Base-by-base conservation (phyloP, 2,797 vertebrate genomes). In the Percopsis omiscomaycus region DNA sequence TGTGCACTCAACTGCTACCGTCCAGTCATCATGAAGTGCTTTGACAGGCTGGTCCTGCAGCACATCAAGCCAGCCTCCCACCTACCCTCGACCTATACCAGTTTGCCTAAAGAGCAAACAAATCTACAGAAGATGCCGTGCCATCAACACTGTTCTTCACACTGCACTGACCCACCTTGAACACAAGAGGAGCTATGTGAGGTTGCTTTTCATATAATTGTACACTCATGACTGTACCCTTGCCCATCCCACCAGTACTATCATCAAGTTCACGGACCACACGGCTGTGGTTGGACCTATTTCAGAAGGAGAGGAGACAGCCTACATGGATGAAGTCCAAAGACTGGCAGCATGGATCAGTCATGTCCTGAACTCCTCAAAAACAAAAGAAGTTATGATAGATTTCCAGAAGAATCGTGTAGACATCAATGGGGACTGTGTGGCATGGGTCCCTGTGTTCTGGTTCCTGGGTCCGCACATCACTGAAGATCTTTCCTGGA, bases 81-180 rank as follows among this genome's bases (percentile, higher is more conserved):
- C 22, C 22, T 22, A 22, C 22, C 22, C 22, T 22, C 22, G 22
- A 22, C 22, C 22, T 22, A 22, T 22, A 22, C 22, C 22, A 22
- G 22, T 22, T 22, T 22, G 22, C 22, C 22, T 22, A 22, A 1
- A 22, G 22, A 22, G 22, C 22, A 22, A 22, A 22, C 22, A 22
- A 22, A 22, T 22, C 22, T 22, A 22, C 22, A 22, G 22, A 22
- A 22, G 22, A 22, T 22, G 22, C 22, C 22, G 22, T 6, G 47
- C 12, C 4, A 46, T 54, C n/a, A 14, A 59, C n/a, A 11, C 57
- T 14, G 22, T 1, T 22, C 22, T 22, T 22, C 22, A 22, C 22
- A 22, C 22, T 22, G 22, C 22, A 1, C 22, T 61, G n/a, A 42
- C 2, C 30, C 64, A 66, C 29, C 52, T 68, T 42, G 59, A 68